phyloP scores from a whole-genome alignment of 2,888 invertebrate genomes.

The Apocheima hispidaria region DNA sequence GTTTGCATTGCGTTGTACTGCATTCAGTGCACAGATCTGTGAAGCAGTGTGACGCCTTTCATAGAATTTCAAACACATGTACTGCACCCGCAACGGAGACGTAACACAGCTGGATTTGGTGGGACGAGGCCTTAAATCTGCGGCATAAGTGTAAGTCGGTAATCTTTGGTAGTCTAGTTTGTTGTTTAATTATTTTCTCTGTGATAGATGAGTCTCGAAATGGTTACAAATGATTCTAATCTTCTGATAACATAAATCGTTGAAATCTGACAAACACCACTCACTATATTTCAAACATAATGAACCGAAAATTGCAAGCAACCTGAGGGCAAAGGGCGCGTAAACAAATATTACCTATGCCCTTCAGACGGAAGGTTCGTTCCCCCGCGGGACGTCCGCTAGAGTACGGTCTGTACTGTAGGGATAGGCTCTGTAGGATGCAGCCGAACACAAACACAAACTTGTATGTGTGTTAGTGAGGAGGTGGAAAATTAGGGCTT shows the following conservation, averaged over 20 bases:
- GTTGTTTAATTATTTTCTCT: neutral
- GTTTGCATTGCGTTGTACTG: too few relatives aligned
- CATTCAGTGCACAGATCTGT: too few relatives aligned
- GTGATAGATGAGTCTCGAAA: neutral
- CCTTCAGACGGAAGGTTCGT: slow-evolving; percentile 14
- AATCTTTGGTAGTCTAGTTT: too few relatives aligned
- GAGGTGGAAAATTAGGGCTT: slow-evolving; percentile 3
- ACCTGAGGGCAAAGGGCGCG: slow-evolving; percentile 12
- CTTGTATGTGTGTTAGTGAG: neutral
- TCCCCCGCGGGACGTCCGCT: slow-evolving; percentile 15
- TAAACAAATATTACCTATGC: slow-evolving; percentile 23
- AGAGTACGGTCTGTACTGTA: neutral
- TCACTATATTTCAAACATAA: slow-evolving; percentile 8
- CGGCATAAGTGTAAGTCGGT: too few relatives aligned
- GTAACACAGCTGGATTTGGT: too few relatives aligned
- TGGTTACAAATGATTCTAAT: neutral
- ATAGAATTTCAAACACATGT: too few relatives aligned
- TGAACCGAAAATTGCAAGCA: slow-evolving; percentile 13
- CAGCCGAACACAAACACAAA: neutral
- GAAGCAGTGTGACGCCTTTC: too few relatives aligned
- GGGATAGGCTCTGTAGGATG: neutral
- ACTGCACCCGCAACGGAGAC: too few relatives aligned
- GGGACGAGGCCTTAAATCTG: too few relatives aligned
- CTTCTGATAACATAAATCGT: slow-evolving; percentile 5
- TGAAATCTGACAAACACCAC: slow-evolving; percentile 7